These are phyloP conservation scores for Nudaria mundana DNA, from an alignment of 2,888 invertebrate species.

Conservation along the genomic window DNA sequence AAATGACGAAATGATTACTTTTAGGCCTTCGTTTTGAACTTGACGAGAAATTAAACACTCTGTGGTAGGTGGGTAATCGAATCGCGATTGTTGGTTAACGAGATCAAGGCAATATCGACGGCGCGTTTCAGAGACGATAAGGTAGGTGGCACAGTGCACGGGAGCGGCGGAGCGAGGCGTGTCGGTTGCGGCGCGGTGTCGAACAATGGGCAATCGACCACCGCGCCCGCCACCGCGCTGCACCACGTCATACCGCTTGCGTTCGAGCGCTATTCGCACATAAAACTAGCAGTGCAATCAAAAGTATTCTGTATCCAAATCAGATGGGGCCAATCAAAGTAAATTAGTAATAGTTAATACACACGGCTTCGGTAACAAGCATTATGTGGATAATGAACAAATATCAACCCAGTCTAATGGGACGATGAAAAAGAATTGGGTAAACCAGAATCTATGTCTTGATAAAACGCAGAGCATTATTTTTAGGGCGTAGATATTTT, in stretches of 20 bases:
- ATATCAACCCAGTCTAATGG: too few species aligned
- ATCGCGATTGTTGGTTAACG: constrained; percentile 64
- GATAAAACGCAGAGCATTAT: neutral
- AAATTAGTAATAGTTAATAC: constrained; percentile 12
- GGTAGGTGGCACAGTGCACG: constrained; percentile 63
- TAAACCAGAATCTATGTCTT: too few species aligned
- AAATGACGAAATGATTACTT: constrained; percentile 34
- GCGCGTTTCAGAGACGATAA: constrained; percentile 56
- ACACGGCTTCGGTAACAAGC: neutral
- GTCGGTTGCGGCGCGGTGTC: constrained; percentile 64
- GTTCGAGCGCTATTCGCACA: constrained; percentile 30
- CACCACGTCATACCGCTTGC: constrained; percentile 31
- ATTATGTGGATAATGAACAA: too few species aligned
- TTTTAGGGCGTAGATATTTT: neutral
- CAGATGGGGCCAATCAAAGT: constrained; percentile 20
- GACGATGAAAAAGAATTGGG: too few species aligned
- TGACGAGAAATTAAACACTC: constrained; percentile 51
- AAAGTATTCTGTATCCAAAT: constrained; percentile 22
- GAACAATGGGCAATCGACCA: constrained; percentile 75
- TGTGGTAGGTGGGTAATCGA: constrained; percentile 64
- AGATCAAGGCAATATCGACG: constrained; percentile 67
- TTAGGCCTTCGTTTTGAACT: constrained; percentile 32
- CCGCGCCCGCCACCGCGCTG: constrained; percentile 44
- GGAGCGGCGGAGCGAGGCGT: constrained; percentile 70
- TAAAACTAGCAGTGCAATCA: constrained; percentile 30